Base-by-base conservation (phyloP, 2,888 invertebrate genomes). In the Xanthorhoe spadicearia region DNA sequence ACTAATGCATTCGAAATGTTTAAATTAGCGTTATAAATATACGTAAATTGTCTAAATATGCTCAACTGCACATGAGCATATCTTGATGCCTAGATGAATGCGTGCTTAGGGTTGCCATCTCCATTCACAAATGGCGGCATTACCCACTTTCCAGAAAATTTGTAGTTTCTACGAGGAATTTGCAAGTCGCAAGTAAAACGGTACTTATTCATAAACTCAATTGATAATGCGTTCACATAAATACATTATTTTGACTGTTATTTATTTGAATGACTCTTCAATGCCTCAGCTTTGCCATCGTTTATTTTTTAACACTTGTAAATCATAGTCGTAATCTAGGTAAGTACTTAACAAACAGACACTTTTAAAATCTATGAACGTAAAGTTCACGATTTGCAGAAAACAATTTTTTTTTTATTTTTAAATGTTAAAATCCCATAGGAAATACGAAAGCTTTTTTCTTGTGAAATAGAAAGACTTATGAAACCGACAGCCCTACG, bases 401-500 rank as follows among this genome's bases (percentile, higher is more conserved):
- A n/a, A n/a, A n/a, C n/a, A n/a, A n/a, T n/a, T n/a, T n/a, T n/a
- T n/a, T n/a, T n/a, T n/a, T n/a, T n/a, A n/a, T n/a, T n/a, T n/a
- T n/a, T n/a, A n/a, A n/a, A n/a, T n/a, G n/a, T n/a, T n/a, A n/a
- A n/a, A n/a, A n/a, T n/a, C n/a, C n/a, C n/a, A n/a, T n/a, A n/a
- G n/a, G n/a, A n/a, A n/a, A n/a, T n/a, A n/a, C n/a, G n/a, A n/a
- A n/a, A n/a, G n/a, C n/a, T n/a, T n/a, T n/a, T n/a, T n/a, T n/a
- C n/a, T n/a, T n/a, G n/a, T n/a, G n/a, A 23, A 32, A 52, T 51
- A 46, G 35, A 48, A 19, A 23, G 15, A 5, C 4, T 13, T 50
- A 18, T 50, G 19, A 62, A 51, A 28, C 48, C 17, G 38, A 15
- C 60, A 64, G 46, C 68, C 68, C 68, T 68, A 74, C 74, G 77